Conservation (phyloP, 2,888 invertebrate species). For the Temnothorax unifasciatus region DNA sequence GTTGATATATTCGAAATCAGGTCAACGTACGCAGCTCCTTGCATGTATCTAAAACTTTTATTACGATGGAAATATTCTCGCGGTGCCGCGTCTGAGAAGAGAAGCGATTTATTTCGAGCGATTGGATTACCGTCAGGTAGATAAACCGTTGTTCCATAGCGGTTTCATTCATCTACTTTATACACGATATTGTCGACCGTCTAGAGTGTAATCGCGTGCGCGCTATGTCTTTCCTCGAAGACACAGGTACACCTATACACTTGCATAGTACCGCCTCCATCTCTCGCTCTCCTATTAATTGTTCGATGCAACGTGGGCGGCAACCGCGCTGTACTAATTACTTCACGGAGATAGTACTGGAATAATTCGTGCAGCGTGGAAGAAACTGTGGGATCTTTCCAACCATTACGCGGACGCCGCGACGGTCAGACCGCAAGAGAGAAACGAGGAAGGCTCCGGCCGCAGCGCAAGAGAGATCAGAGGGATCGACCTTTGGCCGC, state of each 20-base stretch:
- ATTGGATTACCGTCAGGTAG: slow-evolving; percentile 62
- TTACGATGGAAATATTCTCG: slow-evolving; percentile 12
- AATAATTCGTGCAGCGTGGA: slow-evolving; percentile 77
- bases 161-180: slow-evolving; percentile 64
- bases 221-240: slow-evolving; percentile 23
- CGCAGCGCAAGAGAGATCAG: slow-evolving; percentile 66
- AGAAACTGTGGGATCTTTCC: slow-evolving; percentile 62
- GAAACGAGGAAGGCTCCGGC: slow-evolving; percentile 66
- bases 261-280: slow-evolving; percentile 9
- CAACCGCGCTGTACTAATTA: slow-evolving; percentile 83
- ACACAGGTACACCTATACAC: not conserved
- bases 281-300: slow-evolving; percentile 80
- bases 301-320: slow-evolving; percentile 84
- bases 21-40: not conserved
- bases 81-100: not conserved
- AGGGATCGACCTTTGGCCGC: slow-evolving; percentile 70
- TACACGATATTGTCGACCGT: slow-evolving; percentile 70
- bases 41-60: not conserved
- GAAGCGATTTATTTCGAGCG: slow-evolving; percentile 63
- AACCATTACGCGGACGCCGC: slow-evolving; percentile 33
- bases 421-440: slow-evolving; percentile 55
- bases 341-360: slow-evolving; percentile 78
- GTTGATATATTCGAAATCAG: not conserved
- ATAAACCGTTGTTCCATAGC: slow-evolving; percentile 59
- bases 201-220: slow-evolving; percentile 74